Evolutionary conservation across 2,113 vertebrate species (phyloP).

Genomic region (Myxocyprinus asiaticus): DNA sequence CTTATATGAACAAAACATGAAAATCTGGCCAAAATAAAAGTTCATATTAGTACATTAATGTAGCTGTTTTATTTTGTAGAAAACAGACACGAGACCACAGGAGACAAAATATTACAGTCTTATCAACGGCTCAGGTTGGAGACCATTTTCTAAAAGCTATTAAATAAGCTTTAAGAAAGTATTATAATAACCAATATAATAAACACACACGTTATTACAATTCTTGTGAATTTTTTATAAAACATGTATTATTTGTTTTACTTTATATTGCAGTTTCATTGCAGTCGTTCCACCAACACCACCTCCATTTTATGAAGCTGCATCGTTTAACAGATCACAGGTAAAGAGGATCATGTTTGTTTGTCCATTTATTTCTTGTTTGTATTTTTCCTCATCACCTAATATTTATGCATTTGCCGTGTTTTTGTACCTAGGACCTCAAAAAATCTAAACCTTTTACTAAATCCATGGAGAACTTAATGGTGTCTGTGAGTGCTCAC

Average conservation of each 20-base stretch:
- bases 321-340: constrained; percentile 53
- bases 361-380: neutral
- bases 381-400: neutral
- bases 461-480: constrained; percentile 87
- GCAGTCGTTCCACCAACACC: constrained; percentile 90
- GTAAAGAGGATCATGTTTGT: constrained; percentile 62
- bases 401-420: neutral
- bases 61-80: constrained; percentile 65
- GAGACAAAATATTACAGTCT: constrained; percentile 82
- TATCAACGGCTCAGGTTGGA: constrained; percentile 80
- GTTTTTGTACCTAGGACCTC: constrained; percentile 70
- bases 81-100: constrained; percentile 76
- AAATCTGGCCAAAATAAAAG: no score
- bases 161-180: neutral
- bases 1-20: no score
- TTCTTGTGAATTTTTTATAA: no score
- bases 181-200: no score
- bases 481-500: constrained; percentile 80
- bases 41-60: no score
- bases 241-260: neutral
- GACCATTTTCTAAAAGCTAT: neutral
- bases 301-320: constrained; percentile 76
- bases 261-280: constrained; percentile 77
- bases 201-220: no score
- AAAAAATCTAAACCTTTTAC: constrained; percentile 77